Evolutionary conservation across 2,113 vertebrate species (phyloP).

Genomic region (Acanthisitta chloris): DNA sequence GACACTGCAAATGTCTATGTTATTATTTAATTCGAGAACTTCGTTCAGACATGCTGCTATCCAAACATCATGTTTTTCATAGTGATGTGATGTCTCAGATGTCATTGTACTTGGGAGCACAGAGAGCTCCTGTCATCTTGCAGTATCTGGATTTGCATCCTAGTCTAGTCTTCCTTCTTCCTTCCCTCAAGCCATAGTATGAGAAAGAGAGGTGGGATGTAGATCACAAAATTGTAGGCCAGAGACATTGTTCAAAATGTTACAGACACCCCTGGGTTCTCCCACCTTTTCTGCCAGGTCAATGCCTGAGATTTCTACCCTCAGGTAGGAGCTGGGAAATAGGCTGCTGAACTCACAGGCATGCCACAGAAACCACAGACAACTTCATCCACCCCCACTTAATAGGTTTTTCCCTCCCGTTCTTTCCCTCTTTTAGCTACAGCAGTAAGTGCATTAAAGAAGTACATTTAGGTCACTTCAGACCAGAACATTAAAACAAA

Average conservation of each 20-base stretch:
- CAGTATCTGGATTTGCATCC: not conserved
- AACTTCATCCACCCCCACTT: not conserved
- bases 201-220: not conserved
- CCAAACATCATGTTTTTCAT: not conserved
- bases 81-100: rapidly evolving
- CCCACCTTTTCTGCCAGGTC: not conserved
- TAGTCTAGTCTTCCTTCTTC: not conserved
- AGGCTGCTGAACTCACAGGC: not conserved
- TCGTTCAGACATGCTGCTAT: not conserved
- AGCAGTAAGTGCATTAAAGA: constrained; percentile 65
- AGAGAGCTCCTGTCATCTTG: not conserved
- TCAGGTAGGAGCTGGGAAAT: not conserved
- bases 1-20: rapidly evolving
- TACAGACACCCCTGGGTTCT: rapidly evolving
- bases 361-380: not conserved
- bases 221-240: not conserved
- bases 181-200: not conserved
- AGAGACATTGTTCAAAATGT: rapidly evolving
- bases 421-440: constrained; percentile 10
- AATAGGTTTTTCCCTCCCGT: not conserved
- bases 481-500: constrained; percentile 81
- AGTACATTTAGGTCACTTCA: constrained; percentile 80
- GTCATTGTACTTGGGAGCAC: rapidly evolving
- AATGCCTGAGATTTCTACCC: not conserved
- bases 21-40: not conserved